Conservation (phyloP, 2,797 vertebrate genomes). For the Danio tinwini region DNA sequence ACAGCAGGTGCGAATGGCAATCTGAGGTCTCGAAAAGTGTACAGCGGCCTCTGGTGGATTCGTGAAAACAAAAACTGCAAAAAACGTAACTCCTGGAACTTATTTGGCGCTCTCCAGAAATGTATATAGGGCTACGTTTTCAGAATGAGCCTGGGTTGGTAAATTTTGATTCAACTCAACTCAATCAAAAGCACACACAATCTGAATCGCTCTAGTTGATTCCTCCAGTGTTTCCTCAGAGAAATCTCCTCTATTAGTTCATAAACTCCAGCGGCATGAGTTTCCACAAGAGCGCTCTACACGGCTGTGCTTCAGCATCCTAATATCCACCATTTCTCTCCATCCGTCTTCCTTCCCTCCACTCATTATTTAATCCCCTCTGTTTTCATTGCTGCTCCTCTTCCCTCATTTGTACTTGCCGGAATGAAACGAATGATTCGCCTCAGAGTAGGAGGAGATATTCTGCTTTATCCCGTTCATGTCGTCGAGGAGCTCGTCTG, state of each 20-base stretch:
- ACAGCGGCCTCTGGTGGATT: no score
- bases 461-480: background rate
- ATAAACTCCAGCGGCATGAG: background rate
- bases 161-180: no score
- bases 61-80: no score
- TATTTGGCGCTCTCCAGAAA: no score
- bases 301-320: conserved; percentile 19
- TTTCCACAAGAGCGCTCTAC: no score
- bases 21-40: no score
- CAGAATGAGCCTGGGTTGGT: no score
- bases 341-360: background rate
- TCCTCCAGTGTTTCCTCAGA: background rate
- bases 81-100: no score
- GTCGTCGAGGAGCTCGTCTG: background rate
- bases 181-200: no score
- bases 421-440: conserved; percentile 19
- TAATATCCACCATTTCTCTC: background rate
- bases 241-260: conserved; percentile 9
- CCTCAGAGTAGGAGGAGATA: conserved; percentile 2
- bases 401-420: conserved; percentile 17
- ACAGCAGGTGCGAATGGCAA: no score
- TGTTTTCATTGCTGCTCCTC: background rate
- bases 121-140: no score
- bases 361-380: background rate
- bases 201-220: background rate